Conservation (phyloP, 2,888 invertebrate species). For the Elysia crispata region DNA sequence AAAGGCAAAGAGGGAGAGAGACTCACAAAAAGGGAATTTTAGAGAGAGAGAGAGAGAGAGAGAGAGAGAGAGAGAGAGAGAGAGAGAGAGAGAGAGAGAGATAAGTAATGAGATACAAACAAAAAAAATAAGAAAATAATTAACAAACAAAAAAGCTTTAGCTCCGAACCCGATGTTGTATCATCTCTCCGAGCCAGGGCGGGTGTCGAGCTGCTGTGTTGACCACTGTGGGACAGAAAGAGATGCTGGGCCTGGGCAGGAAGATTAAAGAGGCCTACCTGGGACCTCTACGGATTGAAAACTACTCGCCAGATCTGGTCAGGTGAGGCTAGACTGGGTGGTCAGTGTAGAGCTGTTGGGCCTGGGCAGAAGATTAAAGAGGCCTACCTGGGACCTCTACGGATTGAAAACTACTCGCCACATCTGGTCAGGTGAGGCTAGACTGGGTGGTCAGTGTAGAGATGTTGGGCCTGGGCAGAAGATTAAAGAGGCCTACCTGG, state of each 20-base stretch:
- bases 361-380: slow-evolving; percentile 62
- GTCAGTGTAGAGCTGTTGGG: slow-evolving; percentile 60
- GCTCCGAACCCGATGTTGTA: too few relatives aligned
- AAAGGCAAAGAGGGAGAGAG: too few relatives aligned
- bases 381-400: slow-evolving; percentile 58
- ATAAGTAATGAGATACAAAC: too few relatives aligned
- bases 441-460: slow-evolving; percentile 58
- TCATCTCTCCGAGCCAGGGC: too few relatives aligned
- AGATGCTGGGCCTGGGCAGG: slow-evolving; percentile 66
- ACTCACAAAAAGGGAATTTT: too few relatives aligned
- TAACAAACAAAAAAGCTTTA: too few relatives aligned
- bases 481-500: slow-evolving; percentile 63
- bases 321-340: slow-evolving; percentile 62
- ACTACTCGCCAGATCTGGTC: slow-evolving; percentile 54
- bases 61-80: too few relatives aligned
- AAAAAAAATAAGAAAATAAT: too few relatives aligned
- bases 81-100: too few relatives aligned
- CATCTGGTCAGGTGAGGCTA: slow-evolving; percentile 58
- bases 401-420: slow-evolving; percentile 49
- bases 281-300: slow-evolving; percentile 32
- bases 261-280: slow-evolving; percentile 63
- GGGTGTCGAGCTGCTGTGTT: slow-evolving; percentile 62
- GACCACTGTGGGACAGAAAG: slow-evolving; percentile 70
- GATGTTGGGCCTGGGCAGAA: slow-evolving; percentile 64
- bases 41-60: too few relatives aligned